Percentiles rank a stretch among this genome's conserved stretches.
Evolutionary conservation across 2,113 vertebrate species (phyloP).

Genomic region (Melanocharis versteri): DNA sequence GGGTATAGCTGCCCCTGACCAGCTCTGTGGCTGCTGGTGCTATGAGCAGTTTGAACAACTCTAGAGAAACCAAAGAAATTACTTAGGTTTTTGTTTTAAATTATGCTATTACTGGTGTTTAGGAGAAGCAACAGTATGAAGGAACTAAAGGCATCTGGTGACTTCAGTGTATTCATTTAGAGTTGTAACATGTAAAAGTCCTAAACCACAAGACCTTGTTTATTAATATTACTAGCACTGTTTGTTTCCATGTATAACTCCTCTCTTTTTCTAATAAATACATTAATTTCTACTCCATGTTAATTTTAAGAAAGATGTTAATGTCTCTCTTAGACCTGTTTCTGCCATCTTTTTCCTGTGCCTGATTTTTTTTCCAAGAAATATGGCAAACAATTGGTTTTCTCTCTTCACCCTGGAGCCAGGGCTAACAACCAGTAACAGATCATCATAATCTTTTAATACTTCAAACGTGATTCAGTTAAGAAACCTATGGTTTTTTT

Average conservation of each 20-base stretch:
- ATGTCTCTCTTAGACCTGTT: not conserved
- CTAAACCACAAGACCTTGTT: not conserved
- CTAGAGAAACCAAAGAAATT: not conserved
- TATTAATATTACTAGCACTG: not conserved
- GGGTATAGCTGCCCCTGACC: not conserved
- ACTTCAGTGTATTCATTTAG: not conserved
- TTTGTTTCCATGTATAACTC: not conserved
- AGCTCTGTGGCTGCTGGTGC: not conserved
- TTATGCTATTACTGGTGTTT: not conserved
- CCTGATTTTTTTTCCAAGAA: not conserved
- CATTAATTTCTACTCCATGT: rapidly evolving
- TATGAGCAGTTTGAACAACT: not conserved
- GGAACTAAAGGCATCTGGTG: not conserved
- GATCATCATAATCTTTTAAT: not conserved
- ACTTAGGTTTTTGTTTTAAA: not conserved
- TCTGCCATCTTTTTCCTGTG: not conserved
- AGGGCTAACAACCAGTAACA: not conserved
- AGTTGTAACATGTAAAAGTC: not conserved
- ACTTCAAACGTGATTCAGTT: rapidly evolving
- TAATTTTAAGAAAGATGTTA: not conserved
- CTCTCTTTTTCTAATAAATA: not conserved
- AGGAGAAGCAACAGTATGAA: not conserved
- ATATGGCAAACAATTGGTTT: not conserved
- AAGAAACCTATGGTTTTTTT: not conserved
- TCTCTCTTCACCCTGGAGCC: not conserved